These are phyloP conservation scores for Hemithea aestivaria DNA, from an alignment of 2,888 invertebrate genomes.

Conservation along the genomic window DNA sequence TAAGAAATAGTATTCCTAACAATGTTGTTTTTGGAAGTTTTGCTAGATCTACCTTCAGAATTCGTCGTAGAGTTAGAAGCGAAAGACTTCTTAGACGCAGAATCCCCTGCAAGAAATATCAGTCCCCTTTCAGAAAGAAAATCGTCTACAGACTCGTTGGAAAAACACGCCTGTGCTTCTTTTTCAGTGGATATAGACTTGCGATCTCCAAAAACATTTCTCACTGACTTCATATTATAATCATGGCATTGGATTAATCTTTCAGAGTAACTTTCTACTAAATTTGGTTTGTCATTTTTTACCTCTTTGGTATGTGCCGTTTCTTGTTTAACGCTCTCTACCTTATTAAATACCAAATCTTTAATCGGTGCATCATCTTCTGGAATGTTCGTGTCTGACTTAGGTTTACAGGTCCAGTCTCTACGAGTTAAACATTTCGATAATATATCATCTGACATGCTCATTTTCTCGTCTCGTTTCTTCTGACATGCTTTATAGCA, in stretches of 20 bases:
- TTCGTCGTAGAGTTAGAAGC: slow-evolving; percentile 34
- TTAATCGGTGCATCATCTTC: background rate
- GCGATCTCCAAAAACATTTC: slow-evolving; percentile 4
- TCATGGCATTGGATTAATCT: slow-evolving; percentile 50
- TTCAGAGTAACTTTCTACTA: slow-evolving; percentile 38
- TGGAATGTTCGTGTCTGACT: slow-evolving; percentile 32
- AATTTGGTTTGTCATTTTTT: slow-evolving; percentile 20
- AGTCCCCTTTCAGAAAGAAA: slow-evolving; percentile 56
- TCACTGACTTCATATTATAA: slow-evolving; percentile 34
- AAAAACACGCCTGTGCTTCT: slow-evolving; percentile 54
- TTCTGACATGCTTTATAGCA: slow-evolving; percentile 65
- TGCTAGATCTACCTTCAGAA: slow-evolving; percentile 40
- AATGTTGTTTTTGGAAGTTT: slow-evolving; percentile 59
- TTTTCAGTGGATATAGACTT: slow-evolving; percentile 46
- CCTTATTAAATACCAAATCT: slow-evolving; percentile 1
- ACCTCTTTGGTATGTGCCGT: slow-evolving; percentile 3
- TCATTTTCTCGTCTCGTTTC: slow-evolving; percentile 44
- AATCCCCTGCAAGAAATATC: slow-evolving; percentile 42
- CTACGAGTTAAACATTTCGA: slow-evolving; percentile 62
- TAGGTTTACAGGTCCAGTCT: slow-evolving; percentile 51
- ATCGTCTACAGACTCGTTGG: slow-evolving; percentile 65
- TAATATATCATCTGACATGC: slow-evolving; percentile 66
- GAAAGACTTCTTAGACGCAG: slow-evolving; percentile 51
- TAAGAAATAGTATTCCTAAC: slow-evolving; percentile 48
- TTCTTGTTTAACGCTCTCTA: slow-evolving; percentile 33